A percentile compares a stretch with the other conserved stretches of the same genome.
Evolutionary conservation across 2,113 vertebrate species (phyloP).

Genomic region (Lagopus leucura): DNA sequence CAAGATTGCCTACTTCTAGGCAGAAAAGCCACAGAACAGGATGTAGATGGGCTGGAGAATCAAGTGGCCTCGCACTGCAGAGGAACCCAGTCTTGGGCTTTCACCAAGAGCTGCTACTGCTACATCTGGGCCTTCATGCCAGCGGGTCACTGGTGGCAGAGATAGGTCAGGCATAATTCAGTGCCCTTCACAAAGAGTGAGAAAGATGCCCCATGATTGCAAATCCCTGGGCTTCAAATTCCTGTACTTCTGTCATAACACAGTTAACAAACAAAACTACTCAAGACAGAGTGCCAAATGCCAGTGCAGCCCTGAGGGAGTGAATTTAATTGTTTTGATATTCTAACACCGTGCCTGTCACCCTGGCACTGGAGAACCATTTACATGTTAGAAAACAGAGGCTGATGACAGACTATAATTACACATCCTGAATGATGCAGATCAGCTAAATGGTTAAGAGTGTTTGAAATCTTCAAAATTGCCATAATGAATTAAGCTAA

Average conservation of each 20-base stretch:
- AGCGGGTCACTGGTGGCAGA: neutral
- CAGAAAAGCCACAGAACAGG: neutral
- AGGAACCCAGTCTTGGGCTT: neutral
- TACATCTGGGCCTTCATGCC: neutral
- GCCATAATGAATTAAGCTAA: neutral
- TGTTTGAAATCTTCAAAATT: neutral
- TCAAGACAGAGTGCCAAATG: neutral
- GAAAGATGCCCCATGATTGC: fast-evolving
- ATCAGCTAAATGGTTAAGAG: neutral
- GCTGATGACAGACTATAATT: neutral
- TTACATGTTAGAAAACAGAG: neutral
- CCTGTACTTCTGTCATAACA: neutral
- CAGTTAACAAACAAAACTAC: neutral
- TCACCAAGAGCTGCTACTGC: neutral
- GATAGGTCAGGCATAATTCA: neutral
- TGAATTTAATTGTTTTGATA: neutral
- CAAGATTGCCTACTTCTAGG: neutral
- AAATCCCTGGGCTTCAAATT: neutral
- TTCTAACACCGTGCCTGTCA: neutral
- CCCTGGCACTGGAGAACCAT: neutral
- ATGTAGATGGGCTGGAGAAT: neutral
- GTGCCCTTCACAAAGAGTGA: fast-evolving
- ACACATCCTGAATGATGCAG: neutral
- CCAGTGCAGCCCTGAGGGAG: neutral
- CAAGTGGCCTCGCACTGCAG: neutral